Percentiles rank a stretch among this genome's conserved stretches.
phyloP scores from a whole-genome alignment of 2,797 vertebrate genomes.

The Leptodactylus fallax region DNA sequence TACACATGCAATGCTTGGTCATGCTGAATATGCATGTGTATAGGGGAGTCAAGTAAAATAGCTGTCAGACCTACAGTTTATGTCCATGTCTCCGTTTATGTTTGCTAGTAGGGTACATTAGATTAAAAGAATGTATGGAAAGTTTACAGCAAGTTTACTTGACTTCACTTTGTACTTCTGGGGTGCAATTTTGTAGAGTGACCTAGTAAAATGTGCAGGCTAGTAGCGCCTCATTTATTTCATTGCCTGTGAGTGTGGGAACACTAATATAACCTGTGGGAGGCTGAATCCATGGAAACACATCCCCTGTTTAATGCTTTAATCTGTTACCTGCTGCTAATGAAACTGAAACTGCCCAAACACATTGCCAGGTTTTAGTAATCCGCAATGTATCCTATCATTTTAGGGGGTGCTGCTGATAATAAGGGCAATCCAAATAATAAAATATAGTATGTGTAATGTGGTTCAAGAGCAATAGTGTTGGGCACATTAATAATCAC shows the following conservation, averaged over 20 bases:
- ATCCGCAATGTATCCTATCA: neutral
- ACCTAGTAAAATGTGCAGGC: constrained; percentile 68
- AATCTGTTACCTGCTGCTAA: constrained; percentile 68
- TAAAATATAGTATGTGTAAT: neutral
- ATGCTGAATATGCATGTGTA: too few relatives aligned
- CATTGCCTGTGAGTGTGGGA: constrained; percentile 68
- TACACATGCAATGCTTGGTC: too few relatives aligned
- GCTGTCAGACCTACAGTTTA: too few relatives aligned
- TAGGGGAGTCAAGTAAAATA: too few relatives aligned
- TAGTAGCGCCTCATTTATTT: constrained; percentile 70
- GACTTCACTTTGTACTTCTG: constrained; percentile 37
- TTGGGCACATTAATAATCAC: neutral
- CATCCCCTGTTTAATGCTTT: constrained; percentile 66
- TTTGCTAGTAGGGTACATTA: too few relatives aligned
- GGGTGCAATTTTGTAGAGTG: constrained; percentile 66
- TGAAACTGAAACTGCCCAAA: constrained; percentile 59
- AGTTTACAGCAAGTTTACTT: neutral
- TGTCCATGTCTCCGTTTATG: too few relatives aligned
- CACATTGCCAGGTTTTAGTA: neutral
- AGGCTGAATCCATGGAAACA: constrained; percentile 78
- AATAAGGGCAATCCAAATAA: neutral
- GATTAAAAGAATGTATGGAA: neutral
- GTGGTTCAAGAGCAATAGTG: neutral
- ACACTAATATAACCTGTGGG: constrained; percentile 68
- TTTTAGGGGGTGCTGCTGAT: neutral